These are phyloP conservation scores for Bothrops alternatus DNA, from an alignment of 2,797 vertebrate species.

Conservation along the genomic window DNA sequence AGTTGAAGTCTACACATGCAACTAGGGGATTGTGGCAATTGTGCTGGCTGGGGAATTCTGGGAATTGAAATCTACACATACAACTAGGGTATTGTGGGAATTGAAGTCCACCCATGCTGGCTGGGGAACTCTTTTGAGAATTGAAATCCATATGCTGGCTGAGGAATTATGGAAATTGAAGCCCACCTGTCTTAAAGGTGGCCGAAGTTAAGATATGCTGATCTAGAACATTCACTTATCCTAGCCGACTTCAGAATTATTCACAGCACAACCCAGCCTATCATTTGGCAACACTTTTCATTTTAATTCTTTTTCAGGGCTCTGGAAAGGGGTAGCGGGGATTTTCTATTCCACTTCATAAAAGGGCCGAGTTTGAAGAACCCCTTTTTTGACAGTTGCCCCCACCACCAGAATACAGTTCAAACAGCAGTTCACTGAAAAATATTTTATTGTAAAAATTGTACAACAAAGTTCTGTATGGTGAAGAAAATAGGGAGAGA, in stretches of 20 bases:
- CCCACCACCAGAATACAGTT: accelerated
- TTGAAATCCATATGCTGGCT: neutral
- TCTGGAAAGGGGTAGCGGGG: too few relatives aligned
- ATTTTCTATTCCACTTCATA: neutral
- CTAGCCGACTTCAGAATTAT: neutral
- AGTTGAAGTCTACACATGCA: too few relatives aligned
- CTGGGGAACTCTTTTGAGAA: neutral
- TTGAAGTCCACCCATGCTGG: neutral
- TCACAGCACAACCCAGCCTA: neutral
- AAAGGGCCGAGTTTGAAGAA: too few relatives aligned
- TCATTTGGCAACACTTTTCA: neutral
- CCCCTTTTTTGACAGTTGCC: too few relatives aligned
- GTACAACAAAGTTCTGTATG: constrained; percentile 26
- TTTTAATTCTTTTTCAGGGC: neutral
- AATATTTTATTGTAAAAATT: constrained; percentile 69
- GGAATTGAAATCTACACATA: too few relatives aligned
- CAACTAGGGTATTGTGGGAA: too few relatives aligned
- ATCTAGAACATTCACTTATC: neutral
- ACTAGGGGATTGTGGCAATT: too few relatives aligned
- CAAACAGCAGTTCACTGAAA: constrained; percentile 38
- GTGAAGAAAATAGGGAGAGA: constrained; percentile 45
- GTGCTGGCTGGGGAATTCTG: accelerated
- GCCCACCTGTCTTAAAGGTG: neutral
- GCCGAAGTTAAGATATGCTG: neutral
- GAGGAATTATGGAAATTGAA: neutral